Evolutionary conservation across 2,797 vertebrate species (phyloP).

Genomic region (Pagetopsis macropterus): DNA sequence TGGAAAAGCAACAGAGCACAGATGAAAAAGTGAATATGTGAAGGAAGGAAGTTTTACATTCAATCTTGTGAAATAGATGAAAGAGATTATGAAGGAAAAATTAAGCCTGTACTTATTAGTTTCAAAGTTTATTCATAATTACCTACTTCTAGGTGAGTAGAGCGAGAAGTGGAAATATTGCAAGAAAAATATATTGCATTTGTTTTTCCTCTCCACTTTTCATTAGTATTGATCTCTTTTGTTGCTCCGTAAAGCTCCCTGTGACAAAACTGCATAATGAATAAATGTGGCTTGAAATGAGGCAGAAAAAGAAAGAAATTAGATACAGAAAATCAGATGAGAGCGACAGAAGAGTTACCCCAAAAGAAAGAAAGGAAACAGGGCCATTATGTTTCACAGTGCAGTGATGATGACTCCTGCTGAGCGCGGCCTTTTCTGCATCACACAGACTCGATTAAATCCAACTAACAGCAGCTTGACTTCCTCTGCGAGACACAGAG

Average conservation of each 20-base stretch:
- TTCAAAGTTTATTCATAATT: neutral
- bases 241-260: neutral
- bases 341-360: neutral
- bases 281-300: conserved; percentile 35
- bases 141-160: neutral
- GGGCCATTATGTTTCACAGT: neutral
- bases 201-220: neutral
- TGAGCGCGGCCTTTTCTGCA: conserved; percentile 28
- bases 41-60: neutral
- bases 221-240: conserved; percentile 25
- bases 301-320: neutral
- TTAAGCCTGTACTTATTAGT: neutral
- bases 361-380: neutral
- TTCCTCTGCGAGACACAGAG: conserved; percentile 22
- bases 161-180: neutral
- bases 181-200: neutral
- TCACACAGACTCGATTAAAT: conserved; percentile 18
- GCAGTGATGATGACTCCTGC: conserved; percentile 1
- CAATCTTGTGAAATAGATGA: neutral
- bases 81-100: neutral
- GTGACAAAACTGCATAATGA: conserved; percentile 28
- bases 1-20: neutral
- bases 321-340: neutral
- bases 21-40: neutral
- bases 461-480: conserved; percentile 7